These are phyloP conservation scores for Apoderus coryli DNA, from an alignment of 2,888 invertebrate genomes.

Conservation along the genomic window DNA sequence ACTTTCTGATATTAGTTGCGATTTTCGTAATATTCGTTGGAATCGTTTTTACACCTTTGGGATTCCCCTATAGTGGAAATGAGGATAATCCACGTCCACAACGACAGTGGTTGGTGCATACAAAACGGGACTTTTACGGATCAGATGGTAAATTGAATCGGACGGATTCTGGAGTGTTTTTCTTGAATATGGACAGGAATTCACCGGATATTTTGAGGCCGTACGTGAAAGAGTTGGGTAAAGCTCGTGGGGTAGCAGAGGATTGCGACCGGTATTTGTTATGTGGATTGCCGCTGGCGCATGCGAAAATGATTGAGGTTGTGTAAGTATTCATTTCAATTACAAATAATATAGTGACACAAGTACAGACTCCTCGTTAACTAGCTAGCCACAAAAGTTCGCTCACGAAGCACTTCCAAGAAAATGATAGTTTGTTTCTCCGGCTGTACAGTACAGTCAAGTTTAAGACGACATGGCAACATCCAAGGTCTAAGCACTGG, in stretches of 20 bases:
- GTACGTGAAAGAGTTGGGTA: slow-evolving; percentile 22
- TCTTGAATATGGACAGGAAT: slow-evolving; percentile 29
- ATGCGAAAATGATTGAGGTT: slow-evolving; percentile 22
- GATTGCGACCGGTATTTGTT: slow-evolving; percentile 25
- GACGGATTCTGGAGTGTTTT: slow-evolving; percentile 27
- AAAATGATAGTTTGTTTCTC: too few relatives aligned
- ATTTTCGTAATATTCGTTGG: slow-evolving; percentile 27
- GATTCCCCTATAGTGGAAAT: slow-evolving; percentile 55
- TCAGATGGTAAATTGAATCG: slow-evolving; percentile 21
- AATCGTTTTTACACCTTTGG: slow-evolving; percentile 46
- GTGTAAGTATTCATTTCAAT: slow-evolving; percentile 20
- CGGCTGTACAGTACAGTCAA: too few relatives aligned
- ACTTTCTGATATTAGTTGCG: slow-evolving; percentile 18
- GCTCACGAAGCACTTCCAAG: too few relatives aligned
- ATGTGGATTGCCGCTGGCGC: slow-evolving; percentile 27
- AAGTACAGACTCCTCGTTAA: neutral
- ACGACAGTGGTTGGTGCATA: slow-evolving; percentile 37
- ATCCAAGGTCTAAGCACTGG: too few relatives aligned
- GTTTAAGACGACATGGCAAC: too few relatives aligned
- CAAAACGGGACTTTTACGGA: slow-evolving; percentile 23
- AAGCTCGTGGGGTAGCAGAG: slow-evolving; percentile 19
- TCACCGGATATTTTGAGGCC: slow-evolving; percentile 24
- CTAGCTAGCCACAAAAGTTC: too few relatives aligned
- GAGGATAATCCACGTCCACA: slow-evolving; percentile 45
- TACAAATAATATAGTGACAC: slow-evolving; percentile 5